Base-by-base conservation (phyloP, 2,888 invertebrate genomes). In the Litoditis marina region DNA sequence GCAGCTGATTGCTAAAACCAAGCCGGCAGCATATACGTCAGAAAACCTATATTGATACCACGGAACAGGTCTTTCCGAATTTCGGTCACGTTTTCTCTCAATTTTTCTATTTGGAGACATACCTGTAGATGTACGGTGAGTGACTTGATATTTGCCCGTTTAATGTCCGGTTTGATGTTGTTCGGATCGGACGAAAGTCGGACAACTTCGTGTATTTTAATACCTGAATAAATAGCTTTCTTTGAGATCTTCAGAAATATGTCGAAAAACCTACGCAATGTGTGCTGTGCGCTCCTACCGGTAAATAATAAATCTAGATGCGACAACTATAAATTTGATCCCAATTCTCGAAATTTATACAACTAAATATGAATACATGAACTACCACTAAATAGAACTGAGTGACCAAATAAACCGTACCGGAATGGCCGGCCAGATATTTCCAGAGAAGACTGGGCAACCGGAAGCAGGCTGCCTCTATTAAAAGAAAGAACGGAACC, bases 121-220 rank as follows among this genome's bases (percentile, higher is more conserved):
- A 78, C 76, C 72, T 73, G 76, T 8, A 83, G 61, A 68, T 83
- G 82, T 7, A 74, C 69, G 8, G 81, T 78, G 28, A 83, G 67
- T 0, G 79, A 71, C 52, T 72, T 67, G 58, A 83, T 79, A 56
- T 81, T 83, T 7, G 76, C 74, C 56, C 66, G 56, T 51, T 79
- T 79, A 60, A 81, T 78, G 6, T 82, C 78, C 1, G 82, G 81
- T 62, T 83, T 79, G 57, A 83, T 80, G 60, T 83, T 83, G 61
- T 82, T 82, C n/a, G 81, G 77, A 53, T 83, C 82, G 3, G 77
- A 74, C 6, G 82, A 79, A 28, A 83, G 63, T 49, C 78, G 78
- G 28, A 81, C 76, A 19, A 82, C 76, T 60, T 82, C 80, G 51
- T 80, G 73, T 55, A 81, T 76, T 59, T 79, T 78, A 28, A 81